phyloP scores from a whole-genome alignment of 2,113 vertebrate species.

The Phrynocephalus versicolor region DNA sequence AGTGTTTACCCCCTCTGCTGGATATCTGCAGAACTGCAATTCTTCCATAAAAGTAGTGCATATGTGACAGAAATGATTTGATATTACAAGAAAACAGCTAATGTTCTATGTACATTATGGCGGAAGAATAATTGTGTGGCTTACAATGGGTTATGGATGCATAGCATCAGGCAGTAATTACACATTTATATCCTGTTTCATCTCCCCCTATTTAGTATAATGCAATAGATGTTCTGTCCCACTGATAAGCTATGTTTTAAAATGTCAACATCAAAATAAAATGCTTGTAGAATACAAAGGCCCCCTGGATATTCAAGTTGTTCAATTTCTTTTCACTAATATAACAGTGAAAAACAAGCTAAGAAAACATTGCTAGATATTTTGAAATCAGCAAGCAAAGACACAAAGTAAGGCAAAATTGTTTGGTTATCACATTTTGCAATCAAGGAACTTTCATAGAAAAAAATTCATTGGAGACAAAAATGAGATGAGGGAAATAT shows the following conservation, averaged over 20 bases:
- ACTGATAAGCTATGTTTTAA: background rate
- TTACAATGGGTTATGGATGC: background rate
- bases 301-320: background rate
- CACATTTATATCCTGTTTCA: background rate
- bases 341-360: background rate
- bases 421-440: background rate
- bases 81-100: background rate
- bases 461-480: background rate
- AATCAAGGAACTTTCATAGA: background rate
- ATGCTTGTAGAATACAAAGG: background rate
- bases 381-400: background rate
- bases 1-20: constrained; percentile 74
- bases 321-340: background rate
- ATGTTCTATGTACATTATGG: background rate
- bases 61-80: rapidly evolving
- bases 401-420: background rate
- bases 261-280: background rate
- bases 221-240: background rate
- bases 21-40: constrained; percentile 62
- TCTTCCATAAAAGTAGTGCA: background rate
- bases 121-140: background rate
- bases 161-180: background rate
- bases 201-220: background rate
- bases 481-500: background rate
- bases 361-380: background rate